A percentile compares a stretch with the other conserved stretches of the same genome.
phyloP scores from a whole-genome alignment of 1,140 invertebrate genomes.

The Coenobita brevimanus region DNA sequence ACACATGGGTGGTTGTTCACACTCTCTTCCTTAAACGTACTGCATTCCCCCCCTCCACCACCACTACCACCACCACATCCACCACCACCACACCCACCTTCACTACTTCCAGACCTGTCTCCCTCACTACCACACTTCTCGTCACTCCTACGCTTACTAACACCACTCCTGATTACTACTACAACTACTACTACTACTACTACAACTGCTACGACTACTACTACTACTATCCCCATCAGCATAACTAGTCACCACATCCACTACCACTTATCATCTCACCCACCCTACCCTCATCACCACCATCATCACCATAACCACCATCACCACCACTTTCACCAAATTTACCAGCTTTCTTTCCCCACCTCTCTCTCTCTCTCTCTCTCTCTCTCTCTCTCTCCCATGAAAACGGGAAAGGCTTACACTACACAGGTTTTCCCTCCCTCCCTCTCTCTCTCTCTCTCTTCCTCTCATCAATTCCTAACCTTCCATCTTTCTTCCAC shows the following conservation, averaged over 20 bases:
- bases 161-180: background rate
- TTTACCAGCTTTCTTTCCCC: no score
- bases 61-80: no score
- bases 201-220: background rate
- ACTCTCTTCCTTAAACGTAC: no score
- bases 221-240: background rate
- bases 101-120: no score
- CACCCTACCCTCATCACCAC: no score
- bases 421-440: background rate
- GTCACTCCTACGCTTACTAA: background rate
- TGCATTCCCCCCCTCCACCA: background rate
- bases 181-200: background rate
- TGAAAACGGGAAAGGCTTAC: background rate
- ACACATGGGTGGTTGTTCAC: no score
- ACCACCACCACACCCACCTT: no score
- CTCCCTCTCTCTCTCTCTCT: background rate
- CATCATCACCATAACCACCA: background rate
- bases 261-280: background rate
- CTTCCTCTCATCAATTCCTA: background rate
- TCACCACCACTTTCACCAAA: background rate
- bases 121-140: no score
- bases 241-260: background rate
- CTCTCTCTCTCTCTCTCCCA: background rate
- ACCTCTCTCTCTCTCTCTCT: no score
- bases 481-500: background rate